Percentiles rank a stretch among this genome's conserved stretches.
Conservation (phyloP, 2,113 vertebrate genomes). For the Nesoenas mayeri region DNA sequence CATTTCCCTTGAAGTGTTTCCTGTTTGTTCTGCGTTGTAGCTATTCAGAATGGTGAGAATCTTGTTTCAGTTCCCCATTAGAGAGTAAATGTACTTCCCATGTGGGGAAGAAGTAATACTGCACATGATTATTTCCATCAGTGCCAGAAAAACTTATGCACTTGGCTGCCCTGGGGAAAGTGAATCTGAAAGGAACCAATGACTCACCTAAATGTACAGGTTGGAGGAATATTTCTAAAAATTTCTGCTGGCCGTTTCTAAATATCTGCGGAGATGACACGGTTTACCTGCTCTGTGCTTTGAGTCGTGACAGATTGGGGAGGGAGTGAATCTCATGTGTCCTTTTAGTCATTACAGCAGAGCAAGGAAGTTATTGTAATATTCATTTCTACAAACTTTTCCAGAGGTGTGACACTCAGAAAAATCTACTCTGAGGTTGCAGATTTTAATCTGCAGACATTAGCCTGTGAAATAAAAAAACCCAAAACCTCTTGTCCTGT, state of each 20-base stretch:
- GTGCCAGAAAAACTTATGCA: background rate
- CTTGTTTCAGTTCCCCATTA: constrained; percentile 16
- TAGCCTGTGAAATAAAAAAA: background rate
- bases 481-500: background rate
- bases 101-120: background rate
- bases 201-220: background rate
- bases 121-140: background rate
- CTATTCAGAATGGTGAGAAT: background rate
- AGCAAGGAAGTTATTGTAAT: background rate
- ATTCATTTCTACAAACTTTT: background rate
- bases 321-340: background rate
- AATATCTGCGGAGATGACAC: background rate
- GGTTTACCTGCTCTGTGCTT: background rate
- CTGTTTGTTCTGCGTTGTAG: background rate
- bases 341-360: background rate
- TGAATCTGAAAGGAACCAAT: background rate
- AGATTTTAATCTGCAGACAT: background rate
- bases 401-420: background rate
- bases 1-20: constrained; percentile 43
- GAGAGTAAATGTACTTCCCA: background rate
- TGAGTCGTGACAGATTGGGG: background rate
- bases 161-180: background rate
- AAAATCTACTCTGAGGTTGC: background rate
- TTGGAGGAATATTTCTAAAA: constrained; percentile 7
- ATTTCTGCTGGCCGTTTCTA: background rate